Evolutionary conservation across 2,888 invertebrate genomes (phyloP).

Genomic region (Adelphocoris suturalis): DNA sequence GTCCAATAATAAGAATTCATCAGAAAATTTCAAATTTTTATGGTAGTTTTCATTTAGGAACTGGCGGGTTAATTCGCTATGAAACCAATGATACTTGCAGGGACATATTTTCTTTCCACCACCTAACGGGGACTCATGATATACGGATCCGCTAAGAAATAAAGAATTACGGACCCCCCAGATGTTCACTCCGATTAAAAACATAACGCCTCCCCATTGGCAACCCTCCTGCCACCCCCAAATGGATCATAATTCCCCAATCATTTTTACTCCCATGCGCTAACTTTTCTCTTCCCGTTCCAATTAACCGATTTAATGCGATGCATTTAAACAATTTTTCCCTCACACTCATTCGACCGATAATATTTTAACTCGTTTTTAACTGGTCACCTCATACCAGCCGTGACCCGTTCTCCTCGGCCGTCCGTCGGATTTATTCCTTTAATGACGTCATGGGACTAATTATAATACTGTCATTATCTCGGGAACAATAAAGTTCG

Average conservation of each 20-base stretch:
- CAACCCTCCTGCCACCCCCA: neutral
- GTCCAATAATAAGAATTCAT: no score
- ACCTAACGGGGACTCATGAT: neutral
- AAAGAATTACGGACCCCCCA: conserved; percentile 47
- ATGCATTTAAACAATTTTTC: conserved; percentile 49
- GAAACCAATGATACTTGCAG: neutral
- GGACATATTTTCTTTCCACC: conserved; percentile 12
- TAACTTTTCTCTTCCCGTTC: neutral
- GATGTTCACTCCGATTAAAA: conserved; percentile 55
- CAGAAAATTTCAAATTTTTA: no score
- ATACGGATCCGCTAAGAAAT: conserved; percentile 32
- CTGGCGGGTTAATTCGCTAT: no score
- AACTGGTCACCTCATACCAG: neutral
- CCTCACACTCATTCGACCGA: conserved; percentile 9
- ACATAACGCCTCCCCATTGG: neutral
- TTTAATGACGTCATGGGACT: conserved; percentile 71
- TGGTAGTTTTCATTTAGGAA: no score
- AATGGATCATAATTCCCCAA: conserved; percentile 55
- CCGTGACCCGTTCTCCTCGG: neutral
- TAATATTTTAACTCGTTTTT: conserved; percentile 37
- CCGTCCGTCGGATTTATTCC: conserved; percentile 58
- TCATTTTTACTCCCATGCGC: conserved; percentile 45
- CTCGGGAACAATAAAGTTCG: conserved; percentile 68
- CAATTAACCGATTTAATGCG: conserved; percentile 55
- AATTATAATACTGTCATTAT: conserved; percentile 69